Conservation (phyloP, 1,140 invertebrate genomes). For the Papilio xuthus region DNA sequence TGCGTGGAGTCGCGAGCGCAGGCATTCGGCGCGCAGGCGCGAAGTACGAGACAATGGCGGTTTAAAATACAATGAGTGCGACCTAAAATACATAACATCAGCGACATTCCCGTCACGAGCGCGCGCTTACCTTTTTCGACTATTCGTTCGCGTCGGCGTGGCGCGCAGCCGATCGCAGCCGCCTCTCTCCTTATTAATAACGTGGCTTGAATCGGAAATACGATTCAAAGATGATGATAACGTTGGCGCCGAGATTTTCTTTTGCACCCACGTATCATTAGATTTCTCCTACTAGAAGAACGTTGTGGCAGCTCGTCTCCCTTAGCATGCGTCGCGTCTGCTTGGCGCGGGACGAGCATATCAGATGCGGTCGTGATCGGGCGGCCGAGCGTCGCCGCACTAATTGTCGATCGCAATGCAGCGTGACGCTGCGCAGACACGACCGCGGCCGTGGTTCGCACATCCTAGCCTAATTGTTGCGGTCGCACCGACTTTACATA, state of each 20-base stretch:
- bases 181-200: constrained; percentile 70
- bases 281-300: constrained; percentile 45
- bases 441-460: constrained; percentile 54
- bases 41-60: constrained; percentile 76
- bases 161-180: constrained; percentile 58
- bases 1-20: constrained; percentile 42
- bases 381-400: constrained; percentile 53
- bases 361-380: constrained; percentile 67
- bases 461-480: constrained; percentile 72
- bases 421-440: constrained; percentile 55
- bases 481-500: constrained; percentile 70
- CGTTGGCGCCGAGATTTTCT: constrained; percentile 41
- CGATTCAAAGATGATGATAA: constrained; percentile 41
- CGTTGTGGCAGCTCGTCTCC: constrained; percentile 30
- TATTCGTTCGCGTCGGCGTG: constrained; percentile 66
- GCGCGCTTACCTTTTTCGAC: constrained; percentile 74
- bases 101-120: constrained; percentile 76
- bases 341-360: constrained; percentile 49
- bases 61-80: constrained; percentile 79
- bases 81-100: constrained; percentile 71
- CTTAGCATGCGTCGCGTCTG: constrained; percentile 52
- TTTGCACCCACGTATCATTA: constrained; percentile 47
- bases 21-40: constrained; percentile 66
- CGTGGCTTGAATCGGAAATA: constrained; percentile 70
- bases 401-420: constrained; percentile 64